phyloP scores from a whole-genome alignment of 2,888 invertebrate species.

The Adineta ricciae region DNA sequence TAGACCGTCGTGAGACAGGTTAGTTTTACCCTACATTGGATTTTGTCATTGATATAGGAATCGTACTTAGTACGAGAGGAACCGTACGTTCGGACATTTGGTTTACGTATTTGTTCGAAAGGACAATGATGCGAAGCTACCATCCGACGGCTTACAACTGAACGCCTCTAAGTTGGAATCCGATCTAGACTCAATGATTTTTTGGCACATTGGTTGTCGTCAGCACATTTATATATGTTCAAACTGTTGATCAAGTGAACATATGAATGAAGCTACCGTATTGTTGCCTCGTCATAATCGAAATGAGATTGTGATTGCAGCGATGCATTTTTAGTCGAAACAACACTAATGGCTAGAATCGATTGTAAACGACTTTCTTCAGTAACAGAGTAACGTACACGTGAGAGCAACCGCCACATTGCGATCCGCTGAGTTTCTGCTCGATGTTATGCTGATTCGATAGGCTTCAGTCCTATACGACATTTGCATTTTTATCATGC shows the following conservation, averaged over 20 bases:
- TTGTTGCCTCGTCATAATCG: neutral
- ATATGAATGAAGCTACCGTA: neutral
- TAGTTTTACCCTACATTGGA: neutral
- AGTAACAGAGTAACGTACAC: neutral
- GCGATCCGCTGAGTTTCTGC: neutral
- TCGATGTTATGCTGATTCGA: conserved; percentile 2
- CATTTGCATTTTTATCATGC: neutral
- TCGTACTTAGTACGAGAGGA: conserved; percentile 46
- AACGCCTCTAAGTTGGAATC: conserved; percentile 58
- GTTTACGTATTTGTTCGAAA: conserved; percentile 59
- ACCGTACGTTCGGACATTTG: conserved; percentile 59
- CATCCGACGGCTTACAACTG: conserved; percentile 59
- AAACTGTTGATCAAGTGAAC: neutral
- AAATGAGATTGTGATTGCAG: neutral
- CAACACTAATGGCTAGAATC: neutral
- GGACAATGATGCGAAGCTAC: conserved; percentile 61
- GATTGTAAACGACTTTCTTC: conserved; percentile 12
- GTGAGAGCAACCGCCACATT: neutral
- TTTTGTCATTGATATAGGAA: conserved; percentile 40
- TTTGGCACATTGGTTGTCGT: neutral
- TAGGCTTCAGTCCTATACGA: conserved; percentile 2
- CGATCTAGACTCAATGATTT: conserved; percentile 52
- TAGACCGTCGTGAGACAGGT: conserved; percentile 7
- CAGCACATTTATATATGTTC: conserved; percentile 1
- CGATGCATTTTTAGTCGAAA: neutral